phyloP scores from a whole-genome alignment of 2,113 vertebrate genomes.

The Mixornis gularis region DNA sequence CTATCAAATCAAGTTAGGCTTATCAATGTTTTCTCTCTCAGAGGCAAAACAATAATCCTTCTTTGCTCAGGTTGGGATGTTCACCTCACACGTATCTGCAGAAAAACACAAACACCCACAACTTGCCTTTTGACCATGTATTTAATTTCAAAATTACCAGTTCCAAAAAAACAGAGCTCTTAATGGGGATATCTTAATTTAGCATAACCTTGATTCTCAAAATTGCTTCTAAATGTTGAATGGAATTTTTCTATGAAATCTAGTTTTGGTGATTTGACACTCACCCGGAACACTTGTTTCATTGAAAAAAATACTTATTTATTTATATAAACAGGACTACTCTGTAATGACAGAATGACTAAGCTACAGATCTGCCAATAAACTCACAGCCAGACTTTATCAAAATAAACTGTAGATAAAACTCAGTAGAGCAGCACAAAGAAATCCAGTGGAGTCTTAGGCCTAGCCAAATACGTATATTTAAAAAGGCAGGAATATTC shows the following conservation, averaged over 20 bases:
- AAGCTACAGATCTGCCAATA: not conserved
- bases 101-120: not conserved
- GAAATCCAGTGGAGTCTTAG: not conserved
- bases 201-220: not conserved
- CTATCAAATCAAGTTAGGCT: not conserved
- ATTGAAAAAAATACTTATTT: not conserved
- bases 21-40: not conserved
- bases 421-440: not conserved
- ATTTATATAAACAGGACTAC: not conserved
- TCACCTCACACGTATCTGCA: not conserved
- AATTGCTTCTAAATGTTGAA: not conserved
- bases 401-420: not conserved
- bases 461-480: not conserved
- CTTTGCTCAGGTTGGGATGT: not conserved
- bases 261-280: not conserved
- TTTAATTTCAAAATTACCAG: not conserved
- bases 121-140: not conserved
- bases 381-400: not conserved
- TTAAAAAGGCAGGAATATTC: not conserved
- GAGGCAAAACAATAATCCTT: not conserved
- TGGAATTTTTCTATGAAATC: not conserved
- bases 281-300: not conserved
- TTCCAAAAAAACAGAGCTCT: not conserved
- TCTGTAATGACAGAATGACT: not conserved
- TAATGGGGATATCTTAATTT: not conserved